Base-by-base conservation (phyloP, 2,797 vertebrate species). In the Apodemus agrarius region DNA sequence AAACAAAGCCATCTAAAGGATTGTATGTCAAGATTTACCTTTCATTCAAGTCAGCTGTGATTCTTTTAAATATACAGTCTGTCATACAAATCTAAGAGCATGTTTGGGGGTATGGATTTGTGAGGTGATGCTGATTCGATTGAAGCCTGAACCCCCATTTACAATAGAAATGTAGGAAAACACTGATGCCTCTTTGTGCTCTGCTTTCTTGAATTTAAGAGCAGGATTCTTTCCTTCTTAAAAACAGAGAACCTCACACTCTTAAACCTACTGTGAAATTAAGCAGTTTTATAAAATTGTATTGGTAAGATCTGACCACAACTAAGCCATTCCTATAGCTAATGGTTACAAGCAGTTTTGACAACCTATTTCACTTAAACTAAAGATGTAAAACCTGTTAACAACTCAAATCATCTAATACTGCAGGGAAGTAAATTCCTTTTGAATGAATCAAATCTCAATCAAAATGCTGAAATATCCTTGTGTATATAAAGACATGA, bases 401-500 rank as follows among this genome's bases (percentile, higher is more conserved):
- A 14, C 17, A 88, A 21, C 1, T 46, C 16, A 19, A 22, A 16
- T 52, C 93, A 89, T 95, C 31, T 75, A 74, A 89, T 59, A 69
- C 4, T 65, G 6, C 8, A 69, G 46, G 79, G 3, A 95, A 93
- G 6, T 17, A 12, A 96, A 19, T 61, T 52, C 3, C 63, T 59
- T 85, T 85, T 85, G 34, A 67, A 82, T 79, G 24, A 54, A 88
- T 91, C 90, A 79, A 52, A 24, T 14, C 69, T 49, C 31, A n/a
- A n/a, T n/a, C 22, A 72, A 59, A 34, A 84, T 93, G 34, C 14
- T 26, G 43, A 93, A 96, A 72, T 40, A 82, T 14, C 84, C 88
- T 46, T 86, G 22, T 37, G 57, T 81, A 78, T 92, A 67, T 80
- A 76, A 92, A 96, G 34, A 65, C 2, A 74, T 37, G 69, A 19